Evolutionary conservation across 2,797 vertebrate species (phyloP), one percentile per base, ranked within the genome.

Genomic region (Channa striata): DNA sequence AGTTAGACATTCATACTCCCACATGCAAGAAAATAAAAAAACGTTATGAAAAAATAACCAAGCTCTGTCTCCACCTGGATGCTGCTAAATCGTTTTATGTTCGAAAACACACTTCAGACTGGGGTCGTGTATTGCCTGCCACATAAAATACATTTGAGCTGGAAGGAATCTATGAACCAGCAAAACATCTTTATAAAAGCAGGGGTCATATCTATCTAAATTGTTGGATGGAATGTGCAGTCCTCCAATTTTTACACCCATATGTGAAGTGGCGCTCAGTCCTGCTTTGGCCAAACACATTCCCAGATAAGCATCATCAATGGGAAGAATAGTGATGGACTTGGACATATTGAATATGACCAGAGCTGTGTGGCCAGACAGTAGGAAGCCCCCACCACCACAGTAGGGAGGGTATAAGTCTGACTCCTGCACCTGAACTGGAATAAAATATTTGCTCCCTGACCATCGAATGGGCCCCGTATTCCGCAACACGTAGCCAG

Each of bases 271-370:
- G 1, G 96, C 95, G 0, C 0, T 3, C 8, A 97, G 87, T 2
- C 92, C 88, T 0, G 93, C 93, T 36, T 75, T 90, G 70, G 91
- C 13, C 77, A 96, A 71, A 59, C 95, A 96, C 94, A 97, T 95
- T 5, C 96, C 96, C 89, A 97, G 76, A 79, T 93, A 96, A 39
- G 93, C 95, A 0, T 96, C 96, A 1, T 96, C 95, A 1, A 97
- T 96, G 36, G 96, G 96, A 59, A 95, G 85, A 11, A 96, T 34
- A 0, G 40, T 6, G 1, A 93, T 70, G 1, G 5, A 16, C 0
- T 1, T 64, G 0, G 94, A 91, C 1, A 88, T 87, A 0, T 56
- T 72, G 76, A 89, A 73, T 72, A 96, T 94, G 21, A 81, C 54
- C 12, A 3, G 72, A 17, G 90, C 91, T 0, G 95, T 96, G 77